Conservation (phyloP, 2,888 invertebrate genomes). For the Stenurella melanura region DNA sequence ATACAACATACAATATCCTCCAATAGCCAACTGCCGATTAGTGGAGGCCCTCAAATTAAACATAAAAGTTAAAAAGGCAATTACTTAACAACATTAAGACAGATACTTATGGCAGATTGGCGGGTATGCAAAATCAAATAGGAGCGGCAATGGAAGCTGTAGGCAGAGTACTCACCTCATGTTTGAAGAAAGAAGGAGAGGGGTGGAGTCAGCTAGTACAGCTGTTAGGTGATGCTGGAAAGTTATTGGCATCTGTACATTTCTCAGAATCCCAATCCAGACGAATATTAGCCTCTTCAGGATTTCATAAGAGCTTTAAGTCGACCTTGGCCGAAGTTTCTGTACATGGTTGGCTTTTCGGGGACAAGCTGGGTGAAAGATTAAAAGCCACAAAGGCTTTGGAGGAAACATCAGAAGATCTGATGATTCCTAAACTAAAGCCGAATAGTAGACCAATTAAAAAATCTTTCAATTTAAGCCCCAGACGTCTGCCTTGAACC, state of each 20-base stretch:
- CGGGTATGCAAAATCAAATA: neutral
- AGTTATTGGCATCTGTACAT: too few species aligned
- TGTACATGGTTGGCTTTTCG: neutral
- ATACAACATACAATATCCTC: neutral
- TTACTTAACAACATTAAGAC: neutral
- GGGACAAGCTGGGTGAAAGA: too few species aligned
- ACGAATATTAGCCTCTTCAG: neutral
- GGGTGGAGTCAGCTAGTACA: neutral
- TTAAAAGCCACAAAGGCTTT: too few species aligned
- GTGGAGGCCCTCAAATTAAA: neutral
- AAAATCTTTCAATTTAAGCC: too few species aligned
- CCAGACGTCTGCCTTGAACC: too few species aligned
- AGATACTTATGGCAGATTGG: neutral
- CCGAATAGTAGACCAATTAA: too few species aligned
- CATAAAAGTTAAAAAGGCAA: neutral
- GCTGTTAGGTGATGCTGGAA: too few species aligned
- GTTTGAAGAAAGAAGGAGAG: conserved; percentile 8
- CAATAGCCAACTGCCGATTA: neutral
- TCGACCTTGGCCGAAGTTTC: neutral
- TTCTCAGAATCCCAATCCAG: neutral
- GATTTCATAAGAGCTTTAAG: neutral
- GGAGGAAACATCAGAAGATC: too few species aligned
- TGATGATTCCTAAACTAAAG: too few species aligned
- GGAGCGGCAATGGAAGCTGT: neutral
- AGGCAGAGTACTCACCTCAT: neutral